Evolutionary conservation across 2,113 vertebrate species (phyloP).

Genomic region (Physeter macrocephalus): DNA sequence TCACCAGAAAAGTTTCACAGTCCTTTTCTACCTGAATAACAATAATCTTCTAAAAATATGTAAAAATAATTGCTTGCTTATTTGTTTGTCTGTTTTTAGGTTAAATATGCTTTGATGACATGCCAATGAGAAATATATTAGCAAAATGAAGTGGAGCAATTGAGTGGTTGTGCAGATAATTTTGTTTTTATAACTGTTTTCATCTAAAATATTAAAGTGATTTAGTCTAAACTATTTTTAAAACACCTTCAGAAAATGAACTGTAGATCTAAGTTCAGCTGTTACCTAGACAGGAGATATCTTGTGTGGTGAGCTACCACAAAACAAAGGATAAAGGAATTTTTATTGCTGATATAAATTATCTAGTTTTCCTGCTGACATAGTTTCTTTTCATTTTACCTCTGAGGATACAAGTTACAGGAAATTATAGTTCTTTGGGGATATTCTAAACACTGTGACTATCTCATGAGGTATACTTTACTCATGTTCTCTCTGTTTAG

Average conservation of each 20-base stretch:
- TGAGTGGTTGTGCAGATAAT: neutral
- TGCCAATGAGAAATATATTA: neutral
- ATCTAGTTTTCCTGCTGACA: constrained; percentile 22
- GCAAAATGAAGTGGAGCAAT: neutral
- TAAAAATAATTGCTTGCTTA: constrained; percentile 31
- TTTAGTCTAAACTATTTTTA: neutral
- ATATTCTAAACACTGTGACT: constrained; percentile 3
- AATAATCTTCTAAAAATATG: neutral
- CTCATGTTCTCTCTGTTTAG: neutral
- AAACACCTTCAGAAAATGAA: neutral
- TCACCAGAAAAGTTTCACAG: constrained; percentile 41
- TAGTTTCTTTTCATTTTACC: constrained; percentile 36
- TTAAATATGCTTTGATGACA: constrained; percentile 20
- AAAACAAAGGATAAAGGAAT: constrained; percentile 14
- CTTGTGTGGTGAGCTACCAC: neutral
- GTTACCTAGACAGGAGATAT: neutral
- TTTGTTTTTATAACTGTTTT: neutral
- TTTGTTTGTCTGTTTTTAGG: neutral
- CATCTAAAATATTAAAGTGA: neutral
- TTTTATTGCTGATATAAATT: constrained; percentile 37
- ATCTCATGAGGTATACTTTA: neutral
- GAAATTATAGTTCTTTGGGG: constrained; percentile 37
- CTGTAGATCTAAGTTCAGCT: neutral
- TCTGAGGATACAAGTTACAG: neutral
- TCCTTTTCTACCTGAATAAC: constrained; percentile 49